Evolutionary conservation across 2,888 invertebrate species (phyloP).

Genomic region (Diarsia mendica): DNA sequence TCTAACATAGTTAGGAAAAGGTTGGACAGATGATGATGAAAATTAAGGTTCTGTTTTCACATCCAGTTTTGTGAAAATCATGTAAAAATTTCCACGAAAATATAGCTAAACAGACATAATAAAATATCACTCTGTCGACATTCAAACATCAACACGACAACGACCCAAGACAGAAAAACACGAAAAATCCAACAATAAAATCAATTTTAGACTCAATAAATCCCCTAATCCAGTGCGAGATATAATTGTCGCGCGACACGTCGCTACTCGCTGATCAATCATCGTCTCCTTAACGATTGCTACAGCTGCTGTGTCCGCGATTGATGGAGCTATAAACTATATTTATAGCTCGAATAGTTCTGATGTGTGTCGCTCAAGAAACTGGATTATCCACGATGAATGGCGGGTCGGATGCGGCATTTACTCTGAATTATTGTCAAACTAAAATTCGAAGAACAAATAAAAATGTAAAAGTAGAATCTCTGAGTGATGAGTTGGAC

Average conservation of each 20-base stretch:
- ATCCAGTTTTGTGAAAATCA: not conserved
- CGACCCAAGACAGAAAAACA: constrained; percentile 49
- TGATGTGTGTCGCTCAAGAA: constrained; percentile 79
- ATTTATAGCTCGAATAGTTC: constrained; percentile 85
- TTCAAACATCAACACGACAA: constrained; percentile 7
- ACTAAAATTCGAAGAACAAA: constrained; percentile 44
- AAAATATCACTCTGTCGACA: constrained; percentile 15
- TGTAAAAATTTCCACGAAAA: not conserved
- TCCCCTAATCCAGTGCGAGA: constrained; percentile 70
- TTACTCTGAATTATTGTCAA: constrained; percentile 52
- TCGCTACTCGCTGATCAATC: constrained; percentile 83
- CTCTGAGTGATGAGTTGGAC: constrained; percentile 48
- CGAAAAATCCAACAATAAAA: constrained; percentile 64
- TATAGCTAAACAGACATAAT: constrained; percentile 6
- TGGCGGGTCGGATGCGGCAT: constrained; percentile 66
- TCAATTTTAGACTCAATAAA: constrained; percentile 70
- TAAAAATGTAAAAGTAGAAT: constrained; percentile 46
- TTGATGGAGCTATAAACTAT: constrained; percentile 89
- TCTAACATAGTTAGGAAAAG: too few species aligned
- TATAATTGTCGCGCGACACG: constrained; percentile 73
- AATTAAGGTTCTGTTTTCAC: too few species aligned
- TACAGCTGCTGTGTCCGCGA: constrained; percentile 86
- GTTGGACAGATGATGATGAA: too few species aligned
- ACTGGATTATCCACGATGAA: constrained; percentile 63
- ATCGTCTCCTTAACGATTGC: constrained; percentile 87